Conservation (phyloP, 2,888 invertebrate genomes). For the Euphydryas editha region DNA sequence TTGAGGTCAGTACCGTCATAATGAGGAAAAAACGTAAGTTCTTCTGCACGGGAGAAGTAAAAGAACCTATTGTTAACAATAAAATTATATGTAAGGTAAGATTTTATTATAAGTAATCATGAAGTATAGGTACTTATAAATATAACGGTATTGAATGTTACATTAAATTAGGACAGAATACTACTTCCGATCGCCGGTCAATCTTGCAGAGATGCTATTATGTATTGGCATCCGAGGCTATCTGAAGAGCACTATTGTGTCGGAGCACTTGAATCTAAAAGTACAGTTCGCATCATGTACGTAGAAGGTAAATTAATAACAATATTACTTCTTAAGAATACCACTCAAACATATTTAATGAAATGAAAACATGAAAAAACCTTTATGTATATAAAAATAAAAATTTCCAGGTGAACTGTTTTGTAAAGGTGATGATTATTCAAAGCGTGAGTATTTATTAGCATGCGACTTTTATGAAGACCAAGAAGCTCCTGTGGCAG, state of each 20-base stretch:
- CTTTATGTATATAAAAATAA: background rate
- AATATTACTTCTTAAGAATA: background rate
- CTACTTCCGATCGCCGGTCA: constrained; percentile 75
- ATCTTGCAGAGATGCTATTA: constrained; percentile 76
- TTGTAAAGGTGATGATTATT: constrained; percentile 78
- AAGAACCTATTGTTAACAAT: constrained; percentile 78
- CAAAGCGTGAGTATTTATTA: constrained; percentile 73
- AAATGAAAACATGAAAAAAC: background rate
- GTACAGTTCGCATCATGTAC: constrained; percentile 72
- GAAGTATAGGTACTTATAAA: background rate
- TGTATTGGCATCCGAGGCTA: constrained; percentile 79
- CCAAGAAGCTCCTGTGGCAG: constrained; percentile 77
- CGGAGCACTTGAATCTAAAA: constrained; percentile 73
- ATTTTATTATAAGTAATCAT: background rate
- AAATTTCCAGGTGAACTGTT: constrained; percentile 71
- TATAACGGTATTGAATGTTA: background rate
- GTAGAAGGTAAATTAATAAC: constrained; percentile 62
- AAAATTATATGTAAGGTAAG: constrained; percentile 78
- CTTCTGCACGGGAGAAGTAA: constrained; percentile 78
- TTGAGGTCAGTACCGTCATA: constrained; percentile 75
- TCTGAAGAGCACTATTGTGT: constrained; percentile 79
- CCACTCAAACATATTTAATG: too few relatives aligned
- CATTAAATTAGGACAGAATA: constrained; percentile 67
- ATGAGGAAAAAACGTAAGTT: constrained; percentile 79
- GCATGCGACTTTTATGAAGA: constrained; percentile 80